Conservation (phyloP, 2,888 invertebrate species). For the Adelphocoris suturalis region DNA sequence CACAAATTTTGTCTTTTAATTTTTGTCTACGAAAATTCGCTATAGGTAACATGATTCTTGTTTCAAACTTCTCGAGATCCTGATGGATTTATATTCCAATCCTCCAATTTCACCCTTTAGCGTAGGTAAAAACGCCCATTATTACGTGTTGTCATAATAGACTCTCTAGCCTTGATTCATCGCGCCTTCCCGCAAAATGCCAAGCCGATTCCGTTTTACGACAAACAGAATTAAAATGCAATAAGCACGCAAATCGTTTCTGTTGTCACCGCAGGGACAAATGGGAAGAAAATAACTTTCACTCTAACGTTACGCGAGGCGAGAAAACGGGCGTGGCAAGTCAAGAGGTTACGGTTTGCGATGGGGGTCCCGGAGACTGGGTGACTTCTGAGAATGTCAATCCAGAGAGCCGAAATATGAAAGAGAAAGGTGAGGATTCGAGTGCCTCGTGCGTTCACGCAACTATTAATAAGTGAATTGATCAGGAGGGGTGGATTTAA, state of each 20-base stretch:
- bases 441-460: not conserved
- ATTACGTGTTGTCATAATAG: no score
- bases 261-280: not conserved
- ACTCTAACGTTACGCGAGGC: not conserved
- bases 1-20: no score
- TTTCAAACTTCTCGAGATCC: no score
- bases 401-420: not conserved
- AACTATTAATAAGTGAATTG: not conserved
- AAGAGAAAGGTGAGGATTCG: not conserved
- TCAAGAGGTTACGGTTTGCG: not conserved
- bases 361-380: not conserved
- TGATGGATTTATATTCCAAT: no score
- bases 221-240: not conserved
- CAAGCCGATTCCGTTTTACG: not conserved
- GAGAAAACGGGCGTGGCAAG: not conserved
- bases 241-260: not conserved
- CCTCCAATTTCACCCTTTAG: no score
- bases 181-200: not conserved
- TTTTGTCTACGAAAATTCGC: no score
- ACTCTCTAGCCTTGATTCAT: no score
- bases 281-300: not conserved
- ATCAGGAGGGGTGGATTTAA: not conserved
- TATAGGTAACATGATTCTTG: no score
- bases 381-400: not conserved
- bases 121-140: no score